Evolutionary conservation across 2,113 vertebrate species (phyloP), one percentile per base, ranked within the genome.

Genomic region (Illadopsis cleaveri): DNA sequence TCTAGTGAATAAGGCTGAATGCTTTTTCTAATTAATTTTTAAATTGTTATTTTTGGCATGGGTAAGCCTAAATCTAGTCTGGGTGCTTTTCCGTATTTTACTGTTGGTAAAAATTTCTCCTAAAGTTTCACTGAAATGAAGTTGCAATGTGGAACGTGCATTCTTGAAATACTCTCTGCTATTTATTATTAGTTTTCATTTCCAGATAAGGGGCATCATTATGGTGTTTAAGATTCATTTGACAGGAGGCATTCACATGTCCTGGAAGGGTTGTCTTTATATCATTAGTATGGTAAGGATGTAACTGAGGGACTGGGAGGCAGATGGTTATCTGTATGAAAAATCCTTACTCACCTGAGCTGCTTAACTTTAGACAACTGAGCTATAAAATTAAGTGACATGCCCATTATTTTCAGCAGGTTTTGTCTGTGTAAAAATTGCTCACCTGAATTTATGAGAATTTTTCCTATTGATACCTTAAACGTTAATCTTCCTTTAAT

Each of bases 171-270:
- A 71, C 27, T 86, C 6, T 0, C 68, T 92, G 71, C 56, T 84
- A 62, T 78, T 92, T 90, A 48, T 78, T 94, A 84, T 89, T 84
- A 92, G 57, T 69, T 91, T 89, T 78, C 72, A 31, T 92, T 95
- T 86, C 61, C 65, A 91, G 89, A 70, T 92, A 89, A 94, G 69
- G 31, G 17, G 0, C 27, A 20, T 92, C 72, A 54, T 58, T 73
- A 47, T 14, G 4, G 0, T 77, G 60, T 50, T 89, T 69, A 73
- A 92, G 58, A 89, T 88, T 89, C 27, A n/a, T 86, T 84, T 94
- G 93, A 84, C 86, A 84, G 69, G 54, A 92, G 80, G 65, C 31
- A 92, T 89, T 94, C 86, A 71, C 82, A 64, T 42, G 21, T 73
- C 68, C 64, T 86, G 72, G 69, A 79, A 92, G 68, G 47, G 51